A percentile compares a stretch with the other conserved stretches of the same genome.
phyloP scores from a whole-genome alignment of 2,113 vertebrate species.

The Cyanoderma ruficeps region DNA sequence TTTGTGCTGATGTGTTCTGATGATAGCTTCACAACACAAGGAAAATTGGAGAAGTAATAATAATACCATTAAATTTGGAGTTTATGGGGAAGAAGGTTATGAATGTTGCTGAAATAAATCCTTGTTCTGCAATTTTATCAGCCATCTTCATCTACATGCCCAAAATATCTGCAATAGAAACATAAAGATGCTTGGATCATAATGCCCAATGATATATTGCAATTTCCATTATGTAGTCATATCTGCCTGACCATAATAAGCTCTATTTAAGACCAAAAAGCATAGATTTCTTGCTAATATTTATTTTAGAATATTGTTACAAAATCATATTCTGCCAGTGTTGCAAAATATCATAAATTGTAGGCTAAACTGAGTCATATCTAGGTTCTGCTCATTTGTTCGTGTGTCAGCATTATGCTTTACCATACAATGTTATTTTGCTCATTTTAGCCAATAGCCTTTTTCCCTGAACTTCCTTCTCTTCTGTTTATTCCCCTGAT shows the following conservation, averaged over 20 bases:
- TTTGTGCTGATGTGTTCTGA: background rate
- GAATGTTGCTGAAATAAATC: background rate
- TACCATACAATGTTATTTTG: background rate
- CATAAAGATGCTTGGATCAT: background rate
- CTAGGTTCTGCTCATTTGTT: background rate
- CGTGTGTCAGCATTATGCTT: background rate
- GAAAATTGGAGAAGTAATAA: background rate
- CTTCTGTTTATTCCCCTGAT: background rate
- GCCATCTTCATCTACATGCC: background rate
- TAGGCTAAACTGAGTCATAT: background rate
- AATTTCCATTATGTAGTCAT: background rate
- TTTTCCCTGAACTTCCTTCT: background rate
- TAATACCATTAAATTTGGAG: background rate
- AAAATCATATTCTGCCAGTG: background rate
- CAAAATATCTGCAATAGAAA: background rate
- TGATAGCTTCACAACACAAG: background rate
- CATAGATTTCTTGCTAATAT: background rate
- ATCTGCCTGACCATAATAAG: background rate
- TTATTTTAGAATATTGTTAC: background rate
- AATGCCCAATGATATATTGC: background rate
- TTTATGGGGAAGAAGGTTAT: background rate
- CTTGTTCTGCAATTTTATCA: background rate
- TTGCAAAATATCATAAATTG: background rate
- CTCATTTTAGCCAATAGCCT: background rate
- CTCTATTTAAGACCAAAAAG: background rate